Evolutionary conservation across 2,797 vertebrate genomes (phyloP), one percentile per base, ranked within the genome.

Genomic region (Danio aesculapii): DNA sequence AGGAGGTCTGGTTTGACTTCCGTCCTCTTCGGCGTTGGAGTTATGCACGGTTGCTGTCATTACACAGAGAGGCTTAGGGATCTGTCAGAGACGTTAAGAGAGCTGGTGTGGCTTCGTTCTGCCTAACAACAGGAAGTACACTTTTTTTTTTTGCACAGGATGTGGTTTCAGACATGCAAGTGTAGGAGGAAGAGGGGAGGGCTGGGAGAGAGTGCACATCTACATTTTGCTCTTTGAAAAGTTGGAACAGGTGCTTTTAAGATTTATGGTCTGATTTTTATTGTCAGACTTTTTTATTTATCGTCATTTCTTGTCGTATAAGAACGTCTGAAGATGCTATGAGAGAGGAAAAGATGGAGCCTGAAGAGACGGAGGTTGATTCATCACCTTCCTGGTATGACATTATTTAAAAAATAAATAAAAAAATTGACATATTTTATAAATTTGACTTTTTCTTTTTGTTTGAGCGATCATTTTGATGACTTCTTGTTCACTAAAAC

Each of bases 301-400:
- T 21, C 8, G 4, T 2, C 6, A 21, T 59, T 67, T 49, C 17
- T 41, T n/a, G 59, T 74, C 19, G 30, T 30, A 39, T 46, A 49
- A 6, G 12, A 46, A 39, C n/a, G 43, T 75, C 66, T 75, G 68
- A 90, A 74, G 69, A 93, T 92, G 92, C 79, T 68, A 81, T 93
- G 86, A 90, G 49, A 63, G 68, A 79, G 68, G 69, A 78, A 64
- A 88, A 63, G 43, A 95, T 95, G 94, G 94, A 95, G 81, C 86
- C 87, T 83, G 92, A 93, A 85, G 92, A 93, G 83, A 83, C 81
- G 47, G 86, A 89, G 75, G 53, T 75, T 30, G 88, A 92, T 77
- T 74, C 83, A 0, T 87, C 81, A 84, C 89, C 89, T 93, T 94
- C 92, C 92, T 93, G 94, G 94, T 95, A 92, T 68, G 85, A 46